Conservation (phyloP, 92 coral and sea anemone genomes). For the Nematostella vectensis region DNA sequence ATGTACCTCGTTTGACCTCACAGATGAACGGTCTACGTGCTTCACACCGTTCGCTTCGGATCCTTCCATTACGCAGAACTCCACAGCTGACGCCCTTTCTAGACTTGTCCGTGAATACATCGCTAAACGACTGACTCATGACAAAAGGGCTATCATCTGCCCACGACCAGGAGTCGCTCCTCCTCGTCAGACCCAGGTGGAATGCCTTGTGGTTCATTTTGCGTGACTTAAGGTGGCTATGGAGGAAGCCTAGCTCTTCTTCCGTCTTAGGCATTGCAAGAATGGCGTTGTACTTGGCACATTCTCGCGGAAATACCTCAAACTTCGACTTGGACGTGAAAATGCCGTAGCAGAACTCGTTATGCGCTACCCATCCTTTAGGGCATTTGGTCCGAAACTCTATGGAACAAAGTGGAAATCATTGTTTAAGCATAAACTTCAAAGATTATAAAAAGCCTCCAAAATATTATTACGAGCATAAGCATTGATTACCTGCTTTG, state of each 20-base stretch:
- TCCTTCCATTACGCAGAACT: conserved; percentile 34
- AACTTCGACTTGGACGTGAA: conserved; percentile 42
- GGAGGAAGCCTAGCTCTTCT: conserved; percentile 60
- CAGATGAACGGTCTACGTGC: conserved; percentile 50
- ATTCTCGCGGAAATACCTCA: conserved; percentile 49
- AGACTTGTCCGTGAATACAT: conserved; percentile 3
- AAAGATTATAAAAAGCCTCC: not conserved
- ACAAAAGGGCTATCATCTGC: conserved; percentile 41
- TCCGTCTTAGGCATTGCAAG: conserved; percentile 90
- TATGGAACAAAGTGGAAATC: not conserved
- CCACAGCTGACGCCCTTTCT: conserved; percentile 25
- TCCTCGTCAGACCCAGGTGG: conserved; percentile 58
- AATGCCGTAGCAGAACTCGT: conserved; percentile 67
- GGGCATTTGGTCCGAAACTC: conserved; percentile 58
- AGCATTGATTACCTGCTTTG: too few species aligned
- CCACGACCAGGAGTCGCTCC: conserved; percentile 63
- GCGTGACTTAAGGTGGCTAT: conserved; percentile 27
- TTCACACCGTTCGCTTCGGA: conserved; percentile 41
- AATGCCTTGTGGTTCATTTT: conserved; percentile 25
- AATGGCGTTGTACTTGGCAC: conserved; percentile 45
- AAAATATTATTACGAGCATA: too few species aligned
- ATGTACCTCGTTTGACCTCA: conserved; percentile 78
- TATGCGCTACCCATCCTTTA: conserved; percentile 53
- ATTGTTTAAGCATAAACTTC: not conserved
- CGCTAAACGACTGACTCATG: conserved; percentile 16